Base-by-base conservation (phyloP, 2,797 vertebrate species). In the Fratercula arctica region DNA sequence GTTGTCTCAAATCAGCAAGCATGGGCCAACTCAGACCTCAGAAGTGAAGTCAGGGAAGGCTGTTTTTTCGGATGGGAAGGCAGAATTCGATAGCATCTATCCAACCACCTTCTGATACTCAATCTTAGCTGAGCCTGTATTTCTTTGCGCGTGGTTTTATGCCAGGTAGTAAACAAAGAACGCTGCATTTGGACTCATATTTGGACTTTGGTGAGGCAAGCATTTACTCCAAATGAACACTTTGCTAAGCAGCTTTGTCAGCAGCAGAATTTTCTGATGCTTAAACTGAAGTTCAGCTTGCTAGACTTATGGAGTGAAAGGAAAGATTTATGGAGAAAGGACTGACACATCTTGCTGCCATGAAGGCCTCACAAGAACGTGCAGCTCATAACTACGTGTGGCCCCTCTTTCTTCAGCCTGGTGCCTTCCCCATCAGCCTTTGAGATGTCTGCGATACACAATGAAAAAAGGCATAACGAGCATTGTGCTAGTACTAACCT, bases 191-290 rank as follows among this genome's bases (percentile, higher is more conserved):
- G 41, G 46, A 86, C 29, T 78, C 19, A 10, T 6, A 69, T 78
- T 69, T 79, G 68, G 33, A 48, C 50, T 76, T 61, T 10, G 18
- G 20, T 26, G 33, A 90, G 63, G 53, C 19, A 87, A 69, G 20
- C 21, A 39, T 85, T 74, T 76, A 73, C 35, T 25, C 35, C 35
- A 83, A 53, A 90, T 31, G 9, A 79, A 33, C 57, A 29, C 18
- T 75, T 80, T 75, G 31, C 56, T 87, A 56, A 74, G 23, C 20
- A 93, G 60, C 31, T 94, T 77, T 76, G 67, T 74, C 95, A 93
- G 70, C 86, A 74, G 25, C 1, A 4, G 28, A 35, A 37, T 59
- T 70, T 91, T 89, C 68, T 74, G 75, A 35, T 66, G 28, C 48
- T 79, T 85, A 60, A 81, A 77, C 24, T 59, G 77, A 82, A 63